phyloP scores from a whole-genome alignment of 2,113 vertebrate species.

The Paramormyrops kingsleyae region DNA sequence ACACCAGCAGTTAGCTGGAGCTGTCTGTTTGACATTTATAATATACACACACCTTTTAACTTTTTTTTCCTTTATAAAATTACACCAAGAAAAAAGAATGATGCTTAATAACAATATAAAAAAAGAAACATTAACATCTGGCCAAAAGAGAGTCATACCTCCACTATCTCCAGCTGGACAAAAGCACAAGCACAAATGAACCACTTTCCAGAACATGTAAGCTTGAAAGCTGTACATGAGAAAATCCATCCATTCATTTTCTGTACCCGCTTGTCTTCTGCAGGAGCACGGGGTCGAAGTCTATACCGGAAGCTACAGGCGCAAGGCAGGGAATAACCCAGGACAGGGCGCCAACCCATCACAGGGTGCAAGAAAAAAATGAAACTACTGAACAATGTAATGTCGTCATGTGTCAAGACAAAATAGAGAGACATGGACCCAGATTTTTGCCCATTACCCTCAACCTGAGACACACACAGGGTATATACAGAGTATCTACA shows the following conservation, averaged over 20 bases:
- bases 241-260: not conserved
- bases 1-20: not conserved
- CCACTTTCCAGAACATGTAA: not conserved
- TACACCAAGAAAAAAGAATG: not conserved
- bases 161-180: not conserved
- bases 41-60: not conserved
- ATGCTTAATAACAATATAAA: not conserved
- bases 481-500: not conserved
- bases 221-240: not conserved
- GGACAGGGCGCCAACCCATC: not conserved
- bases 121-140: not conserved
- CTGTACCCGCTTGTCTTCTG: not conserved
- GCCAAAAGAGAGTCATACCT: not conserved
- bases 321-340: not conserved
- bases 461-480: not conserved
- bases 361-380: not conserved
- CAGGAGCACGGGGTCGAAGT: not conserved
- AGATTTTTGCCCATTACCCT: not conserved
- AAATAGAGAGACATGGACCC: not conserved
- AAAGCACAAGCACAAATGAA: not conserved
- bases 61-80: not conserved
- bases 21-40: not conserved
- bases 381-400: not conserved
- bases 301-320: not conserved
- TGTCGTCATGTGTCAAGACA: not conserved